These are phyloP conservation scores for Florisuga fusca DNA, from an alignment of 2,797 vertebrate species.

Conservation along the genomic window DNA sequence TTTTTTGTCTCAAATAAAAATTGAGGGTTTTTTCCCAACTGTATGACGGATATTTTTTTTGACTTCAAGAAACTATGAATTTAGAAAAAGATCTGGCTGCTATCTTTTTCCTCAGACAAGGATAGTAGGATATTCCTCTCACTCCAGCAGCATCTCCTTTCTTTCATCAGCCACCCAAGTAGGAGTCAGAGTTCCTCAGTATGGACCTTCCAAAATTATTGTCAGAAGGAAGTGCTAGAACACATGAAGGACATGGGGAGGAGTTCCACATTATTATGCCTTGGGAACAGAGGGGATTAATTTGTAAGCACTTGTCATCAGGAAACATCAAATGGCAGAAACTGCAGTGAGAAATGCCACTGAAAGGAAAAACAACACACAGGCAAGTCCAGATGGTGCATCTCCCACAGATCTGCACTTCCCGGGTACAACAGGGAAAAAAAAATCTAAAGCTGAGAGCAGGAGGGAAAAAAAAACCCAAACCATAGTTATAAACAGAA, in stretches of 20 bases:
- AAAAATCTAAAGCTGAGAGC: background rate
- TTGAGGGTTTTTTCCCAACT: fast-evolving
- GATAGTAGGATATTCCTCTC: background rate
- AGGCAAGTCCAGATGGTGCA: background rate
- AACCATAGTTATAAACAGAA: background rate
- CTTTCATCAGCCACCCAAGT: background rate
- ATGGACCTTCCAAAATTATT: background rate
- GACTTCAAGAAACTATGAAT: background rate
- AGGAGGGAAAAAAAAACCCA: background rate
- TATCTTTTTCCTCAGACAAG: background rate
- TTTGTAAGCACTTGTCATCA: background rate
- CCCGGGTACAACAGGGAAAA: background rate
- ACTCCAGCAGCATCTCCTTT: background rate
- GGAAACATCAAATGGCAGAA: background rate
- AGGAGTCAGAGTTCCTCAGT: background rate
- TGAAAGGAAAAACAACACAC: background rate
- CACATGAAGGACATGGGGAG: background rate
- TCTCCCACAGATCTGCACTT: background rate
- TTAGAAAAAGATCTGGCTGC: background rate
- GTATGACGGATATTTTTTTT: background rate
- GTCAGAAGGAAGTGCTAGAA: background rate
- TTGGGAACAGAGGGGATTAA: background rate
- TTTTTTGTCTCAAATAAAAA: background rate
- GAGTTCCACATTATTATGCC: background rate
- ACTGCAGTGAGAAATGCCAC: fast-evolving